Conservation (phyloP, 2,888 invertebrate species). For the Netelia melanura region DNA sequence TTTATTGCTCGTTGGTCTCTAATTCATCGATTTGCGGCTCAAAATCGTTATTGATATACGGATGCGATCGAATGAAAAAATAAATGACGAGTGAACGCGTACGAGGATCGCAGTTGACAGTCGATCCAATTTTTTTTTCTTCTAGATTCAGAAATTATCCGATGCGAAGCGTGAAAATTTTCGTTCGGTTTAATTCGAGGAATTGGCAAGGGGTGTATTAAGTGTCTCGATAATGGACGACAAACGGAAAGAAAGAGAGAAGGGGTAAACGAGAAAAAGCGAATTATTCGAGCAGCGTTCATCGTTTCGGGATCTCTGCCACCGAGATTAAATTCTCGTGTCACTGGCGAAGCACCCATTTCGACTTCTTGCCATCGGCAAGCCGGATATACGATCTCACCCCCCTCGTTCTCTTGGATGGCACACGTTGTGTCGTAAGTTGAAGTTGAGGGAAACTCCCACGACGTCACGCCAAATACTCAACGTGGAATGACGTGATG, state of each 20-base stretch:
- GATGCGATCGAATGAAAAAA: background rate
- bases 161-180: background rate
- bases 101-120: no score
- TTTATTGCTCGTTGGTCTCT: no score
- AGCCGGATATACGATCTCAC: conserved; percentile 20
- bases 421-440: conserved; percentile 9
- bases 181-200: background rate
- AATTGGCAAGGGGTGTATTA: conserved; percentile 1
- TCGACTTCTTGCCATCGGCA: conserved; percentile 30
- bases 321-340: conserved; percentile 63
- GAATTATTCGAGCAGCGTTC: conserved; percentile 27
- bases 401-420: conserved; percentile 14
- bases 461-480: conserved; percentile 37
- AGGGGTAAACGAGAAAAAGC: conserved; percentile 1
- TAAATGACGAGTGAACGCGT: background rate
- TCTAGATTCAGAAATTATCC: background rate
- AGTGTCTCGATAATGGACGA: conserved; percentile 4
- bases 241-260: background rate
- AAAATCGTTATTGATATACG: background rate
- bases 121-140: background rate
- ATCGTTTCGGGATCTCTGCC: conserved; percentile 40
- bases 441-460: conserved; percentile 37
- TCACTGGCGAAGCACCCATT: conserved; percentile 48
- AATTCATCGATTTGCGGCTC: background rate
- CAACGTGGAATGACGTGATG: conserved; percentile 1